Evolutionary conservation across 2,888 invertebrate species (phyloP).

Genomic region (Teleiodes luculella): DNA sequence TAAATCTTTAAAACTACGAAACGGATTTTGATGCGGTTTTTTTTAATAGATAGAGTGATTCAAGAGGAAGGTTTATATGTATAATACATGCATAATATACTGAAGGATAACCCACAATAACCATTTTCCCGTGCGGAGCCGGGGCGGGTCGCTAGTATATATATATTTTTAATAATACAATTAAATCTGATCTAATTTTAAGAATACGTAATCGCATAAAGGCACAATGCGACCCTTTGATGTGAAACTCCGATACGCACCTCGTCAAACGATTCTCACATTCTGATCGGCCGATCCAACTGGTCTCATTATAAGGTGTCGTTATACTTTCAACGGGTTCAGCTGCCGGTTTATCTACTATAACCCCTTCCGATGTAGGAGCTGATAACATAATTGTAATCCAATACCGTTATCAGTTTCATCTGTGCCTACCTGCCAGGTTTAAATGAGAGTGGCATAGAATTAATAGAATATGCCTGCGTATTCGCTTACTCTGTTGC

Average conservation of each 20-base stretch:
- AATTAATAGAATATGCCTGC: conserved; percentile 17
- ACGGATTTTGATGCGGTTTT: no score
- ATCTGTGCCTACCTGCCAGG: conserved; percentile 42
- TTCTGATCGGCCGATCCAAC: conserved; percentile 46
- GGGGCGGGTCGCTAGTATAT: no score
- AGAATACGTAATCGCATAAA: conserved; percentile 19
- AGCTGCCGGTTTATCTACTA: conserved; percentile 63
- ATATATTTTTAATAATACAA: conserved; percentile 7
- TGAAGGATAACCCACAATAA: no score
- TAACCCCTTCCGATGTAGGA: conserved; percentile 57
- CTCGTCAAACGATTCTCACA: conserved; percentile 50
- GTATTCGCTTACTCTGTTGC: conserved; percentile 10
- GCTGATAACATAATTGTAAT: conserved; percentile 71
- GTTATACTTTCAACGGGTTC: conserved; percentile 56
- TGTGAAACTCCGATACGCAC: conserved; percentile 47
- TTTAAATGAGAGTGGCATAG: conserved; percentile 14
- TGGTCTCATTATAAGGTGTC: conserved; percentile 66
- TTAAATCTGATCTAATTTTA: conserved; percentile 1
- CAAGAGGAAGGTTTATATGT: no score
- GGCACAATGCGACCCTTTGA: conserved; percentile 47
- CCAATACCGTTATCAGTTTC: conserved; percentile 57
- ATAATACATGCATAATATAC: no score
- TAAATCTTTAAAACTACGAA: no score
- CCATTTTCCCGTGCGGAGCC: no score
- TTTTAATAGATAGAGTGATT: no score